Percentiles rank a stretch among this genome's conserved stretches.
Conservation (phyloP, 2,797 vertebrate genomes). For the Sphenopsis melanotis region DNA sequence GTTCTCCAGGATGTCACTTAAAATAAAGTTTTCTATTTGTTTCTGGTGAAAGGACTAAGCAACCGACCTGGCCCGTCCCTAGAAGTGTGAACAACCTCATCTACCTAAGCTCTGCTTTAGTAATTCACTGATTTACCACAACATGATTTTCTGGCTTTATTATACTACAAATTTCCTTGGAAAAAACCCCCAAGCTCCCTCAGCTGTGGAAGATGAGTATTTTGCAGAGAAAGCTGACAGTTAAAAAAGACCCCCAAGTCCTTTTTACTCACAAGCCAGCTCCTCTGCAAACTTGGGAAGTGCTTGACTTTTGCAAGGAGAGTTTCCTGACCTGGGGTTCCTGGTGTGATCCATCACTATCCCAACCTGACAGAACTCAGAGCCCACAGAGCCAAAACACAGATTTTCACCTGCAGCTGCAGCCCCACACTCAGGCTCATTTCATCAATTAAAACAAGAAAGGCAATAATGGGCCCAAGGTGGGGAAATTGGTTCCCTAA, state of each 20-base stretch:
- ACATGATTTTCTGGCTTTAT: background rate
- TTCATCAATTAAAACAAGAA: background rate
- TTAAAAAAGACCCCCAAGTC: background rate
- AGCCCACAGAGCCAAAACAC: background rate
- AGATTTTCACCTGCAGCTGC: background rate
- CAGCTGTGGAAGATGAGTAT: background rate
- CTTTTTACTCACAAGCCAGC: background rate
- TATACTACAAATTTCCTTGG: background rate
- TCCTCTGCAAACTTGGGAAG: background rate
- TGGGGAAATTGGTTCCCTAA: background rate
- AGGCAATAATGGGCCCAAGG: background rate
- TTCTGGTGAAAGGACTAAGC: conserved; percentile 29
- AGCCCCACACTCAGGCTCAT: background rate
- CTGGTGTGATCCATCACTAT: background rate
- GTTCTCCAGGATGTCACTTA: conserved; percentile 41
- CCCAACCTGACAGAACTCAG: background rate
- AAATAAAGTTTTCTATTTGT: conserved; percentile 20
- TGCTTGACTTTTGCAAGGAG: background rate
- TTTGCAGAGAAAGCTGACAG: background rate
- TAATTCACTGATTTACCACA: background rate
- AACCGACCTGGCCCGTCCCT: background rate
- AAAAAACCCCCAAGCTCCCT: background rate
- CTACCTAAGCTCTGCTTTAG: background rate
- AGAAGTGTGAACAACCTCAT: background rate
- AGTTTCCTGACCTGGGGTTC: background rate